These are phyloP conservation scores for Oncorhynchus masou DNA, from an alignment of 2,113 vertebrate genomes.

Conservation along the genomic window DNA sequence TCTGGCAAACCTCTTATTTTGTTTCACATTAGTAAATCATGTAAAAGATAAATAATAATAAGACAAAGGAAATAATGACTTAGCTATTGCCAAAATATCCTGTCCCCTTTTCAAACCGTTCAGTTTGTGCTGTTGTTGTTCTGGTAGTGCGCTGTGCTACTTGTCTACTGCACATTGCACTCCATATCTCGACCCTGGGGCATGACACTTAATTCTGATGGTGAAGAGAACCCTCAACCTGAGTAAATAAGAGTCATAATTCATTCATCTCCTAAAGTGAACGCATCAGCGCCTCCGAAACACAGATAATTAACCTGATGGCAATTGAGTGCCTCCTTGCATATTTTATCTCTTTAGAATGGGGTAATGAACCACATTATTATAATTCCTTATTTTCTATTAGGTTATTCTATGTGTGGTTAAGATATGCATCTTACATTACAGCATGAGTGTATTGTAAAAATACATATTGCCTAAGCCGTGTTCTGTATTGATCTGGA, in stretches of 20 bases:
- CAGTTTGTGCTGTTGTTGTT: background rate
- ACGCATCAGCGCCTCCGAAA: slow-evolving; percentile 65
- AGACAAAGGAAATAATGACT: too few relatives aligned
- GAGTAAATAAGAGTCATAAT: slow-evolving; percentile 66
- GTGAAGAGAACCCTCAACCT: slow-evolving; percentile 35
- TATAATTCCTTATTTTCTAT: slow-evolving; percentile 52
- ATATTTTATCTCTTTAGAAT: slow-evolving; percentile 63
- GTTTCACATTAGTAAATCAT: too few relatives aligned
- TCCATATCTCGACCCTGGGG: slow-evolving; percentile 25
- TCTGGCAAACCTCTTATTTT: too few relatives aligned
- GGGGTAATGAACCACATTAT: slow-evolving; percentile 64
- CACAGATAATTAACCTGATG: slow-evolving; percentile 72
- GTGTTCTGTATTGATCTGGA: background rate
- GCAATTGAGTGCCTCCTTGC: slow-evolving; percentile 63
- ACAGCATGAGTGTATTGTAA: background rate
- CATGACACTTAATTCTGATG: slow-evolving; percentile 31
- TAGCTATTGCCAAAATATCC: background rate
- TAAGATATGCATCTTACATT: slow-evolving; percentile 14
- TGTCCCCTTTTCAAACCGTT: background rate
- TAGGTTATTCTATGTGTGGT: slow-evolving; percentile 41
- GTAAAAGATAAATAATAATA: too few relatives aligned
- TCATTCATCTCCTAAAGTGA: slow-evolving; percentile 67
- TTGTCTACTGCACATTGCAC: background rate
- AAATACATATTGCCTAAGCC: background rate
- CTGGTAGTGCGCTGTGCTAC: too few relatives aligned